A percentile compares a stretch with the other conserved stretches of the same genome.
phyloP scores from a whole-genome alignment of 37 sponge, comb jelly and placozoan genomes.

The Oopsacas minuta region DNA sequence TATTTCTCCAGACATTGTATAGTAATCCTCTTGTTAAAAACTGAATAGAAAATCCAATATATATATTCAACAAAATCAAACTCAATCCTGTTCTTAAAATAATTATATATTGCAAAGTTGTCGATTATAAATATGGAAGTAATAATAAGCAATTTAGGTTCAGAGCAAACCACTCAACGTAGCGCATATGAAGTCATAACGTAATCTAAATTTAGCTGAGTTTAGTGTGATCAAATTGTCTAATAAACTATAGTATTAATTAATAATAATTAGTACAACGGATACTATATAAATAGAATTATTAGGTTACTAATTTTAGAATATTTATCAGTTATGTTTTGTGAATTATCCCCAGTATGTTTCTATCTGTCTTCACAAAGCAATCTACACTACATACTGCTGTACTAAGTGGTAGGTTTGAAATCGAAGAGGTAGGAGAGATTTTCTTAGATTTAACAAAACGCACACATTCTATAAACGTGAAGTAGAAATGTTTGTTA shows the following conservation, averaged over 20 bases:
- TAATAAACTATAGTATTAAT: too few species aligned
- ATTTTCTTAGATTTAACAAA: background rate
- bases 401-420: background rate
- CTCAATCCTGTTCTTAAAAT: too few species aligned
- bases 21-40: background rate
- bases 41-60: too few species aligned
- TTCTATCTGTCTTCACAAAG: background rate
- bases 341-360: background rate
- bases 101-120: too few species aligned
- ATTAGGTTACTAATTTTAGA: background rate
- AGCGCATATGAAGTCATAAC: constrained; percentile 12
- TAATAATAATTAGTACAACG: too few species aligned
- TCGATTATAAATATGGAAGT: background rate
- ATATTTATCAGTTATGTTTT: too few species aligned
- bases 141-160: background rate
- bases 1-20: background rate
- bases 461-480: background rate
- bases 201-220: background rate
- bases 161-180: background rate
- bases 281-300: background rate
- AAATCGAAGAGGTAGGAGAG: background rate
- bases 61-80: too few species aligned
- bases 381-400: background rate
- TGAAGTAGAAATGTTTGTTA: background rate
- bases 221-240: background rate